A percentile compares a stretch with the other conserved stretches of the same genome.
Evolutionary conservation across 2,888 invertebrate genomes (phyloP).

Genomic region (Hyposoter didymator): DNA sequence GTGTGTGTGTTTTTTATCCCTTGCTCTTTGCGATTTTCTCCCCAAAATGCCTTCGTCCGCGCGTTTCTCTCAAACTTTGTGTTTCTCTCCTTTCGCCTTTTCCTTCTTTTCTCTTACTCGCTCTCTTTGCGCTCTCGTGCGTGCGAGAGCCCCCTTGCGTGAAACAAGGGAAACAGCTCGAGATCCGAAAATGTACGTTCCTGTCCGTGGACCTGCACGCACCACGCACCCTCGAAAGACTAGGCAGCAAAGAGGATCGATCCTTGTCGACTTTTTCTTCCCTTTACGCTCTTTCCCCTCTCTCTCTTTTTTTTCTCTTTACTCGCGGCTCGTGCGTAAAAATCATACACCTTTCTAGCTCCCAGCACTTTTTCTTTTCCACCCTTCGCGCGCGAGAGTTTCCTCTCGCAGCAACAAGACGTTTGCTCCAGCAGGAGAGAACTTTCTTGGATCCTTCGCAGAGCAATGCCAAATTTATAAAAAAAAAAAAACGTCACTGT

Average conservation of each 20-base stretch:
- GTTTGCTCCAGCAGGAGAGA: constrained; percentile 57
- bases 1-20: constrained; percentile 59
- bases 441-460: no score
- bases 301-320: constrained; percentile 41
- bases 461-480: no score
- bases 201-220: constrained; percentile 30
- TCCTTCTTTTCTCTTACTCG: constrained; percentile 36
- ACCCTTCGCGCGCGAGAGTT: constrained; percentile 62
- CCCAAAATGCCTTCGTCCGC: constrained; percentile 68
- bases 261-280: constrained; percentile 64
- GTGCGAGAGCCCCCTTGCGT: constrained; percentile 24
- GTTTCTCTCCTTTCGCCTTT: constrained; percentile 45
- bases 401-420: constrained; percentile 48
- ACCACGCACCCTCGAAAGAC: constrained; percentile 17
- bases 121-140: constrained; percentile 37
- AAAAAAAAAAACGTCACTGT: no score
- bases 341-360: constrained; percentile 71
- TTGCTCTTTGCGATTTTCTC: constrained; percentile 60
- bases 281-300: constrained; percentile 29
- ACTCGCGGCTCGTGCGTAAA: constrained; percentile 82
- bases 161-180: constrained; percentile 73
- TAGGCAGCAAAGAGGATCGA: constrained; percentile 65
- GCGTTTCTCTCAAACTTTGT: constrained; percentile 38
- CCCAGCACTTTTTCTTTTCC: constrained; percentile 71
- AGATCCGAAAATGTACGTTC: constrained; percentile 51